Conservation (phyloP, 2,113 vertebrate genomes). For the Eudyptes chrysolophus region DNA sequence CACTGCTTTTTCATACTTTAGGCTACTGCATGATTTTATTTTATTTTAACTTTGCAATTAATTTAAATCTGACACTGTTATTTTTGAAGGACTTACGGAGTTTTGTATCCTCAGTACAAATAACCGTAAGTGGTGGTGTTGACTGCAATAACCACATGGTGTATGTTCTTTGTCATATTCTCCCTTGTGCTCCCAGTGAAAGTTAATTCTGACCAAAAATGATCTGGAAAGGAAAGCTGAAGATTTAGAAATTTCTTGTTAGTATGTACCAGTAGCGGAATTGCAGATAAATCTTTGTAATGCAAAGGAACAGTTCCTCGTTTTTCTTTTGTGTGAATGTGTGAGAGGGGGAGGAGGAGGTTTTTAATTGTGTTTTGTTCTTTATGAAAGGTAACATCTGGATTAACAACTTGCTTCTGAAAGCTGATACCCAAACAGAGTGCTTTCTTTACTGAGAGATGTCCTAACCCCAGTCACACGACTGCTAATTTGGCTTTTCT, state of each 20-base stretch:
- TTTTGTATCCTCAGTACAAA: not conserved
- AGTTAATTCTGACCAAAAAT: not conserved
- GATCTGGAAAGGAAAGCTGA: not conserved
- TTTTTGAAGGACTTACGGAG: not conserved
- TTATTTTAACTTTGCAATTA: not conserved
- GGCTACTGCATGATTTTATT: not conserved
- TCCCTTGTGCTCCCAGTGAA: not conserved
- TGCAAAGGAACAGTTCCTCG: not conserved
- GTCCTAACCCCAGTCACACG: conserved; percentile 80
- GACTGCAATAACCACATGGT: not conserved
- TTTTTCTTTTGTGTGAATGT: not conserved
- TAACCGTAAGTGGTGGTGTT: not conserved
- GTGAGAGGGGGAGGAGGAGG: conserved; percentile 8
- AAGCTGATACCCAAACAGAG: conserved; percentile 78
- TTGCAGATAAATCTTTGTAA: not conserved
- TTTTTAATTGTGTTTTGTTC: conserved; percentile 70
- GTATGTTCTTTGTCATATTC: not conserved
- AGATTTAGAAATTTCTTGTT: not conserved
- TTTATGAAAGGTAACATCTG: conserved; percentile 70
- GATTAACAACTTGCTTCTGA: conserved; percentile 73
- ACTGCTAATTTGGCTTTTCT: conserved; percentile 85
- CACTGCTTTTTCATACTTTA: not conserved
- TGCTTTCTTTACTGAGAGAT: conserved; percentile 73
- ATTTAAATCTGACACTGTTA: not conserved
- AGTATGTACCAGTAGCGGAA: not conserved